phyloP scores from a whole-genome alignment of 2,797 vertebrate genomes.

The Falco novaeseelandiae region DNA sequence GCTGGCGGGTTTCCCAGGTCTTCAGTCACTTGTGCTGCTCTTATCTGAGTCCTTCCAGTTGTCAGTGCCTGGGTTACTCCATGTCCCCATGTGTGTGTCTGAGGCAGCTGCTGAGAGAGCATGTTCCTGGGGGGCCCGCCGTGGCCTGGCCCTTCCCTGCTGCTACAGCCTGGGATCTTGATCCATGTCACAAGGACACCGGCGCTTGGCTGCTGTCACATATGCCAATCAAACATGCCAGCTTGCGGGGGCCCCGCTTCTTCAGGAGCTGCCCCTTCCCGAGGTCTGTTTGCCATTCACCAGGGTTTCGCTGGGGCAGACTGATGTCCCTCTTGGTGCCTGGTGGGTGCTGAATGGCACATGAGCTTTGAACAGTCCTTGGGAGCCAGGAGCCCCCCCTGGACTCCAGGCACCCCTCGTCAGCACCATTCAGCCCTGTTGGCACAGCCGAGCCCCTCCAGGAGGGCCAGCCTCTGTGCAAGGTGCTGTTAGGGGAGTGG shows the following conservation, averaged over 20 bases:
- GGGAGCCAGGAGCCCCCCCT: not conserved
- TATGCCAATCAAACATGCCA: accelerated
- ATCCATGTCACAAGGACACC: not conserved
- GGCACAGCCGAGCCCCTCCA: not conserved
- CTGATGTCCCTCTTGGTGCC: not conserved
- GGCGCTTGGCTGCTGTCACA: accelerated
- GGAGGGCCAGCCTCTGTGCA: not conserved
- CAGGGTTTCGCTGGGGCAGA: accelerated
- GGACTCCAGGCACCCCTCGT: accelerated
- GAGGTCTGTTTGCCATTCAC: accelerated
- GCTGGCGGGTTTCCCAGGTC: slow-evolving; percentile 35
- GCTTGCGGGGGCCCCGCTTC: not conserved
- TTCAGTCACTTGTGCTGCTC: not conserved
- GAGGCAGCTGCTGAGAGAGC: not conserved
- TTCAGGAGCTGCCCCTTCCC: not conserved
- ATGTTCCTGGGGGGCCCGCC: accelerated
- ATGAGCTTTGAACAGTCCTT: not conserved
- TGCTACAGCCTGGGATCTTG: not conserved
- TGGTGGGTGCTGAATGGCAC: not conserved
- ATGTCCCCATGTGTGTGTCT: accelerated
- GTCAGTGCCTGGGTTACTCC: not conserved
- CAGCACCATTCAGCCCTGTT: accelerated
- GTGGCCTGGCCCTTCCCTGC: not conserved
- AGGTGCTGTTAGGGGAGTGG: accelerated
- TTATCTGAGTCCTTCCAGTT: not conserved